These are phyloP conservation scores for Sebastiscus tertius DNA, from an alignment of 2,797 vertebrate species.

Conservation along the genomic window DNA sequence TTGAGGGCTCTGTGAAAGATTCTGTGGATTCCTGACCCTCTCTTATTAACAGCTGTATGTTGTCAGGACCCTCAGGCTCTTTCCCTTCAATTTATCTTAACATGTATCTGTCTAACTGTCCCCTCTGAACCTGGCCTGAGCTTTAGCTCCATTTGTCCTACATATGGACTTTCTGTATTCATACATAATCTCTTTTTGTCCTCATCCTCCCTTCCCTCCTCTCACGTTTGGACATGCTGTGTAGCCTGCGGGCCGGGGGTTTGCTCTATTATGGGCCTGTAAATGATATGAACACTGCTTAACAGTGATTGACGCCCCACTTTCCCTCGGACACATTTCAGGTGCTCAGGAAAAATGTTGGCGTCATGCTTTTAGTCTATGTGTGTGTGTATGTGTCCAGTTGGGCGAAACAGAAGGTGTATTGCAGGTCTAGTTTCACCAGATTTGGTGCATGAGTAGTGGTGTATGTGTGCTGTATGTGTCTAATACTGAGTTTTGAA, in stretches of 20 bases:
- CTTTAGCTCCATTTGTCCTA: background rate
- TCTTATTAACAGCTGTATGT: background rate
- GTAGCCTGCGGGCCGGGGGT: background rate
- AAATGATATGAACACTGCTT: conserved; percentile 13
- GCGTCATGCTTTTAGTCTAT: background rate
- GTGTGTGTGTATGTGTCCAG: background rate
- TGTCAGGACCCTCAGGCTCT: background rate
- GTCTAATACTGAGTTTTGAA: background rate
- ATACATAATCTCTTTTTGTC: background rate
- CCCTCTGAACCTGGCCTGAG: background rate
- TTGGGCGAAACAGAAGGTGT: background rate
- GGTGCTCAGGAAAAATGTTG: background rate
- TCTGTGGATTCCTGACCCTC: background rate
- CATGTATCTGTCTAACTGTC: background rate
- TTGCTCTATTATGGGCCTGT: background rate
- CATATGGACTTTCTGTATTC: background rate
- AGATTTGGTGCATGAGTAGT: background rate
- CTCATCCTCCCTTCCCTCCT: background rate
- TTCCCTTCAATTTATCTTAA: background rate
- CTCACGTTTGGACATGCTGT: conserved; percentile 28
- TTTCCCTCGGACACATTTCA: background rate
- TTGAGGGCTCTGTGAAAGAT: background rate
- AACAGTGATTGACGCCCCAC: conserved; percentile 20
- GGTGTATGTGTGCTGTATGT: background rate
- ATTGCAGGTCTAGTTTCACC: background rate